Percentiles rank a stretch among this genome's conserved stretches.
Evolutionary conservation across 1,140 invertebrate genomes (phyloP).

Genomic region (Sycophaga agraensis): DNA sequence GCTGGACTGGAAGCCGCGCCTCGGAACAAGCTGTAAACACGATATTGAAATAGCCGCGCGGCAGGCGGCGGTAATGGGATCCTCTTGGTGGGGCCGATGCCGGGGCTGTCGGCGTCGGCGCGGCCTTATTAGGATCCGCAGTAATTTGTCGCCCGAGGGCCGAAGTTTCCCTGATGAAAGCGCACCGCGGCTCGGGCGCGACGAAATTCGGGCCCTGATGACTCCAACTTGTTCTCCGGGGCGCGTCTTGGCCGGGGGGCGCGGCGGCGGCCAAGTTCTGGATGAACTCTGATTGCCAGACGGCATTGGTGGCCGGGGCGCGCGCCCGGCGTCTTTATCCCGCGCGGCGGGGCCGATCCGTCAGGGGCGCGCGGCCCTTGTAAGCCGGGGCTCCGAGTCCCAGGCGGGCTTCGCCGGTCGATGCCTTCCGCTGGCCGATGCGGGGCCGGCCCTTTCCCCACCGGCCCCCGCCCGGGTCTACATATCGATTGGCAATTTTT

Average conservation of each 20-base stretch:
- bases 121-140: constrained; percentile 12
- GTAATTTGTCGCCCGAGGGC: constrained; percentile 10
- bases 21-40: constrained; percentile 1
- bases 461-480: neutral
- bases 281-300: constrained; percentile 32
- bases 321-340: neutral
- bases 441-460: too few species aligned
- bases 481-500: neutral
- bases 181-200: neutral
- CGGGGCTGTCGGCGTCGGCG: neutral
- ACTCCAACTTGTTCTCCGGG: constrained; percentile 7
- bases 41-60: constrained; percentile 7
- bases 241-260: neutral
- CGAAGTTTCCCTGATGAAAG: constrained; percentile 19
- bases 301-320: neutral
- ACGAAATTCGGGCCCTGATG: too few species aligned
- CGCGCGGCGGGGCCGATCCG: neutral
- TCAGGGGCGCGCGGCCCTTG: neutral
- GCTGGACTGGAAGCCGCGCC: neutral
- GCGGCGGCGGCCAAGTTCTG: neutral
- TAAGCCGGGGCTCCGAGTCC: too few species aligned
- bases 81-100: too few species aligned
- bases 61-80: too few species aligned
- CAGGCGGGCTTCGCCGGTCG: too few species aligned
- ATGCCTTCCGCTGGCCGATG: too few species aligned